These are phyloP conservation scores for Pachyramphus minor DNA, from an alignment of 2,113 vertebrate genomes.

Conservation along the genomic window DNA sequence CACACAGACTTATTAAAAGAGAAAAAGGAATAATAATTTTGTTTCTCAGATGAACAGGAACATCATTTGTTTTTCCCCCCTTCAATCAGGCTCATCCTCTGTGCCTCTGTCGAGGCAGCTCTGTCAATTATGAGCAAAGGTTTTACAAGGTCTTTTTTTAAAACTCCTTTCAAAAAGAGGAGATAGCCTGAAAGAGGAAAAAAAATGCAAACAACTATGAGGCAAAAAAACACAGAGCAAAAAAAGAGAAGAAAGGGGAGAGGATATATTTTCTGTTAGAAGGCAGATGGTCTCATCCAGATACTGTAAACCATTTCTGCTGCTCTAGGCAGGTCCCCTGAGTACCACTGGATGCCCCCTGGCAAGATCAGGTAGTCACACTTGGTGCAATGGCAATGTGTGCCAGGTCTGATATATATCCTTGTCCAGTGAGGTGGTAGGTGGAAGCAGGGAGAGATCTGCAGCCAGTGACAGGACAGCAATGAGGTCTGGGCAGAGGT, in stretches of 20 bases:
- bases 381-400: background rate
- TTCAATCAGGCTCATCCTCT: background rate
- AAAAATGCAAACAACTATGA: background rate
- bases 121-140: background rate
- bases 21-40: background rate
- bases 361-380: background rate
- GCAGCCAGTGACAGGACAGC: background rate
- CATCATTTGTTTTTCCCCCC: background rate
- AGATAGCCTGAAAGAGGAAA: background rate
- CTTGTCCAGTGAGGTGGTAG: background rate
- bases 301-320: background rate
- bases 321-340: background rate
- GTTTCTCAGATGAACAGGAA: conserved; percentile 10
- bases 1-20: background rate
- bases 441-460: background rate
- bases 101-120: background rate
- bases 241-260: background rate
- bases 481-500: background rate
- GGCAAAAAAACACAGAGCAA: background rate
- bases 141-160: background rate
- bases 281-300: background rate
- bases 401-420: background rate
- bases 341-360: background rate
- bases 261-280: accelerated
- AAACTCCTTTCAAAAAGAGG: background rate